These are phyloP conservation scores for Typhlichthys eigenmanni DNA, from an alignment of 2,797 vertebrate genomes.

Conservation along the genomic window DNA sequence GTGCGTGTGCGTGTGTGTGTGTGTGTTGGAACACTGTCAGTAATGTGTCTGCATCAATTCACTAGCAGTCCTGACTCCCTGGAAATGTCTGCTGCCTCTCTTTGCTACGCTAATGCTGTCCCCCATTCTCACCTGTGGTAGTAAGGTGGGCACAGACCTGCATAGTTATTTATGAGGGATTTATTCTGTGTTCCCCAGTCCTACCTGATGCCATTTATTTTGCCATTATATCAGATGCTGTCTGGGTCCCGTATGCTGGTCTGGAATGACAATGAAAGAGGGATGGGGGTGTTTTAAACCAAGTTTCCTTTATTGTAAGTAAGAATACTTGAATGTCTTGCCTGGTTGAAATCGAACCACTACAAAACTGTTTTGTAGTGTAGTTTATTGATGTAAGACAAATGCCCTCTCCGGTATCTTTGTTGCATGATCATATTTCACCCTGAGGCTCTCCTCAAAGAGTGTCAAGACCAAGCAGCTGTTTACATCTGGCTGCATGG, in stretches of 20 bases:
- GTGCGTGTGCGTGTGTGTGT: slow-evolving; percentile 6
- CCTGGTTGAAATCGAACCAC: neutral
- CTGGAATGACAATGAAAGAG: neutral
- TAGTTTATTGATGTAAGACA: neutral
- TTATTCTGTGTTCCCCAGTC: slow-evolving; percentile 12
- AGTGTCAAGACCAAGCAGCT: slow-evolving; percentile 25
- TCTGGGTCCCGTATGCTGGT: neutral
- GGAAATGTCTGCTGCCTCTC: slow-evolving; percentile 18
- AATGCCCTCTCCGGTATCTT: slow-evolving; percentile 1
- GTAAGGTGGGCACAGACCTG: slow-evolving; percentile 28
- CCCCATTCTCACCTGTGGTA: slow-evolving; percentile 34
- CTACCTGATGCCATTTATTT: slow-evolving; percentile 14
- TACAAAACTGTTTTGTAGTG: neutral
- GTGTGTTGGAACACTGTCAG: slow-evolving; percentile 24
- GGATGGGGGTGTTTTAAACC: neutral
- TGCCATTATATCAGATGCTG: neutral
- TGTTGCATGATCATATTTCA: neutral
- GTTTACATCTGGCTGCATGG: slow-evolving; percentile 14
- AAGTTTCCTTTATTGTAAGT: neutral
- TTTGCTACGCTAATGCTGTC: slow-evolving; percentile 29
- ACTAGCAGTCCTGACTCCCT: slow-evolving; percentile 6
- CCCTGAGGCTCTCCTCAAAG: slow-evolving; percentile 9
- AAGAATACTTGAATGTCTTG: neutral
- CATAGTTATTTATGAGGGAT: slow-evolving; percentile 21
- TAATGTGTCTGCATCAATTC: slow-evolving; percentile 51